Base-by-base conservation (phyloP, 2,113 vertebrate genomes). In the Columbina picui region DNA sequence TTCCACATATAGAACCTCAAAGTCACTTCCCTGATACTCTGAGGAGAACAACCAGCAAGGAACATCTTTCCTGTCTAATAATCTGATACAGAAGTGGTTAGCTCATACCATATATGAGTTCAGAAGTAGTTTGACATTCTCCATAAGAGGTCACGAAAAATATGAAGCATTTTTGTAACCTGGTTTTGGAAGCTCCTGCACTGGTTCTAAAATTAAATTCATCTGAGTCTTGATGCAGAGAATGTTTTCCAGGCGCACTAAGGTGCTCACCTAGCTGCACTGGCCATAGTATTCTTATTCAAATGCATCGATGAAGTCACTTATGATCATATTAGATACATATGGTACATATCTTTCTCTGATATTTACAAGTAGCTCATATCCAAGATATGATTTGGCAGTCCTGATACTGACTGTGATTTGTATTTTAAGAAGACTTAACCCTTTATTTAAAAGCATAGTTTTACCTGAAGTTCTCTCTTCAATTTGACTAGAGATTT, bases 391-490 rank as follows among this genome's bases (percentile, higher is more conserved):
- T 25, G 1, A 32, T 6, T 71, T 12, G 14, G 6, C 11, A 34
- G 9, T 41, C 1, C 0, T 76, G 32, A 65, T 14, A 59, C 2
- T 8, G 3, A 45, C 43, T 25, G 45, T 34, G 7, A 34, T 61
- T 68, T 53, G 10, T 21, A 47, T 16, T 0, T 0, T 39, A 19
- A 63, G 38, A 67, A 64, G 12, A 15, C 0, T 14, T 52, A 25
- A 7, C 13, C 23, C n/a, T 78, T 85, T 43, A 27, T 49, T 71
- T 55, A 36, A 75, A 88, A 52, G 14, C 69, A 6, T 27, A 34
- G n/a, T 77, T 89, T 74, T 69, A 89, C 9, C 4, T 56, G 39
- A 69, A 76, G 9, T 1, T 52, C 41, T 77, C 1, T 12, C 12
- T 89, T 84, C 14, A 26, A 12, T 78, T 53, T 91, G 17, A 45